Evolutionary conservation across 2,888 invertebrate species (phyloP).

Genomic region (Shargacucullia verbasci): DNA sequence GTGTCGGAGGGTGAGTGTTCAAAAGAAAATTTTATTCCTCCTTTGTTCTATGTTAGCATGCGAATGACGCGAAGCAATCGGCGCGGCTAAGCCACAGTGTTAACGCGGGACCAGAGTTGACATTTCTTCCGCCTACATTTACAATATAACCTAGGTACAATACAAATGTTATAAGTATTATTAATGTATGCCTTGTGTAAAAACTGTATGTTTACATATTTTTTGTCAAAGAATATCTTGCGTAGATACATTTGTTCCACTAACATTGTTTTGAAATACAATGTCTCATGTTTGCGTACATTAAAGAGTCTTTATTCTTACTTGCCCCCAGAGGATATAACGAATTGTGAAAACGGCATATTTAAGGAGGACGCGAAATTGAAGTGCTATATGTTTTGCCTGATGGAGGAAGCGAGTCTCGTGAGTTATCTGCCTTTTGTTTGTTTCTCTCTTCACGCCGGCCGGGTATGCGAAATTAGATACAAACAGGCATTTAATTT

Average conservation of each 20-base stretch:
- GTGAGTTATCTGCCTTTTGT: slow-evolving; percentile 81
- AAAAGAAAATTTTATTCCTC: slow-evolving; percentile 78
- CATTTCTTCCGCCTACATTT: slow-evolving; percentile 6
- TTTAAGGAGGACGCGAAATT: slow-evolving; percentile 87
- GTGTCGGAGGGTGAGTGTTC: slow-evolving; percentile 83
- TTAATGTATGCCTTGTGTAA: background rate
- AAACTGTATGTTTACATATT: slow-evolving; percentile 3
- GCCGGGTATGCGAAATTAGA: slow-evolving; percentile 67
- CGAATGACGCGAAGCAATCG: slow-evolving; percentile 78
- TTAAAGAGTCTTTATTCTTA: slow-evolving; percentile 82
- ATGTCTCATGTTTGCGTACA: slow-evolving; percentile 76
- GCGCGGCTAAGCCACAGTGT: slow-evolving; percentile 67
- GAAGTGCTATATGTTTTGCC: slow-evolving; percentile 89
- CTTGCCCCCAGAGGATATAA: slow-evolving; percentile 87
- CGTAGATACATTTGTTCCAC: slow-evolving; percentile 43
- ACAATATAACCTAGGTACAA: too few species aligned
- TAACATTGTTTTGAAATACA: slow-evolving; percentile 68
- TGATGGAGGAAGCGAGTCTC: slow-evolving; percentile 85
- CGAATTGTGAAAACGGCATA: slow-evolving; percentile 88
- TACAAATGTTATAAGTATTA: too few species aligned
- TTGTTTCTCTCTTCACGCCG: slow-evolving; percentile 71
- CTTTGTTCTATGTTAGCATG: slow-evolving; percentile 81
- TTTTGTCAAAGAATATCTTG: slow-evolving; percentile 4
- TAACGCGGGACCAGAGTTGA: slow-evolving; percentile 26
- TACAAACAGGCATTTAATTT: slow-evolving; percentile 75